Evolutionary conservation across 2,113 vertebrate species (phyloP), one percentile per base, ranked within the genome.

Genomic region (Seriola quinqueradiata): DNA sequence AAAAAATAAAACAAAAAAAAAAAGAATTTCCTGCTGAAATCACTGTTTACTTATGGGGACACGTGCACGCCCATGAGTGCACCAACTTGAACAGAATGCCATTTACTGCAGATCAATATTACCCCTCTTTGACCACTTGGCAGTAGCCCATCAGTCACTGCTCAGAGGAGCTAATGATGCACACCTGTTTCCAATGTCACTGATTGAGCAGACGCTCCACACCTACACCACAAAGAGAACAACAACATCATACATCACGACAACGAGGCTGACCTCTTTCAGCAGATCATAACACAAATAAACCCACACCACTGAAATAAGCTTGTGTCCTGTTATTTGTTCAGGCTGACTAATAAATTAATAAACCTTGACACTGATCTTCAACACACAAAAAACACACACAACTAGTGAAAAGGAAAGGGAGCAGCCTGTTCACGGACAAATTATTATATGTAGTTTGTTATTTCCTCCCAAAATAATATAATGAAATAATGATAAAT

Each of bases 161-260:
- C 65, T 23, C 4, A 55, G 46, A 19, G 25, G 14, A 69, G 13
- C 40, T 72, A 66, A 77, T 52, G 74, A 77, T 44, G 40, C 67
- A 32, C 21, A 28, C 12, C 67, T 66, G 67, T 32, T 71, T 64
- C 65, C 59, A 52, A 5, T 70, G 50, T 50, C 52, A 59, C 23
- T 60, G 52, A 67, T 10, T 40, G 80, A 58, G 40, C 52, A 10
- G 69, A 57, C n/a, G 7, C 14, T 59, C 40, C 54, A 66, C 70
- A 59, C 19, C 59, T 46, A 16, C 69, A 28, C 5, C n/a, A 57
- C 48, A 38, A 21, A 17, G 16, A 38, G 19, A 57, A 23, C 48
- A 36, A n/a, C 65, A 61, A 12, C 64, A 63, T 5, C 78, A 60
- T 42, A 32, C 70, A 67, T 73, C 78, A 67, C 42, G 8, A 32